Percentiles rank a stretch among this genome's conserved stretches.
Evolutionary conservation across 1,140 invertebrate genomes (phyloP).

Genomic region (Temnothorax curvispinosus): DNA sequence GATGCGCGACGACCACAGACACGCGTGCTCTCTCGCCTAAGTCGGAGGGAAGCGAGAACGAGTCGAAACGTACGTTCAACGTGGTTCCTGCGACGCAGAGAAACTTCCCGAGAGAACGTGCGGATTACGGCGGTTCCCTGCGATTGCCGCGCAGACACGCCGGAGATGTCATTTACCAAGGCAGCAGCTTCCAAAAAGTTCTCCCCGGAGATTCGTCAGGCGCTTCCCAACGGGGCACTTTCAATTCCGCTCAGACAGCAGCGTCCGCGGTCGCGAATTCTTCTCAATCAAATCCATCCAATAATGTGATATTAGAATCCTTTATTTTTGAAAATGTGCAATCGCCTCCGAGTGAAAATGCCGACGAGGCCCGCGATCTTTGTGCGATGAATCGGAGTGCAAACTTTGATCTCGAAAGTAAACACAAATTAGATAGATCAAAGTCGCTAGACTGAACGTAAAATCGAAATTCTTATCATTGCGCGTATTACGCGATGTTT

Average conservation of each 20-base stretch:
- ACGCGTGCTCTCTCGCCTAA: constrained; percentile 5
- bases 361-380: constrained; percentile 59
- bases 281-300: constrained; percentile 84
- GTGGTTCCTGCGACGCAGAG: neutral
- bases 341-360: constrained; percentile 64
- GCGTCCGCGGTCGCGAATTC: constrained; percentile 15
- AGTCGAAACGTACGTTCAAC: constrained; percentile 21
- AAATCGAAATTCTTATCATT: constrained; percentile 29
- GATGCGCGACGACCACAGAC: constrained; percentile 23
- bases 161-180: constrained; percentile 48
- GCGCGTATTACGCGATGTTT: constrained; percentile 43
- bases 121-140: constrained; percentile 72
- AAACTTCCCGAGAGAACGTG: constrained; percentile 57
- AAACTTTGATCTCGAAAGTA: constrained; percentile 84
- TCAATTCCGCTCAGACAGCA: constrained; percentile 22
- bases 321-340: constrained; percentile 74
- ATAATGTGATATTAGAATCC: constrained; percentile 84
- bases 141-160: constrained; percentile 64
- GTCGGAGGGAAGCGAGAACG: constrained; percentile 38
- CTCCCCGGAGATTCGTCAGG: constrained; percentile 60
- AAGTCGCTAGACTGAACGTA: constrained; percentile 81
- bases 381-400: constrained; percentile 76
- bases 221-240: constrained; percentile 42
- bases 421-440: constrained; percentile 84
- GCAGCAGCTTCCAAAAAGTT: constrained; percentile 57